Percentiles rank a stretch among this genome's conserved stretches.
phyloP scores from a whole-genome alignment of 1,140 invertebrate genomes.

The Lordiphosa stackelbergi region DNA sequence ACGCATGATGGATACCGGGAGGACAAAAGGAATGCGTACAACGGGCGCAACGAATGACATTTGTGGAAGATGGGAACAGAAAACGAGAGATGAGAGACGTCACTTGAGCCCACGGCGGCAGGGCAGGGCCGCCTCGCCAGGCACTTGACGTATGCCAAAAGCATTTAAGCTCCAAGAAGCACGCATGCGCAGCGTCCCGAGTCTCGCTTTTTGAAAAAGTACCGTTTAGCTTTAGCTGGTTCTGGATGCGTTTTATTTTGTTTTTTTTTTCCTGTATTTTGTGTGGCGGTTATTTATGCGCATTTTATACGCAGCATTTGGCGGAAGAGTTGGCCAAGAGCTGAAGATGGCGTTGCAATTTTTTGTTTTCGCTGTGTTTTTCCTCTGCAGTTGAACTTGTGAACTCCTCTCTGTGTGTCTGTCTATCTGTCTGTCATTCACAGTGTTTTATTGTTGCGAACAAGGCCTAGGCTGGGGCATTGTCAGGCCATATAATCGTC shows the following conservation, averaged over 20 bases:
- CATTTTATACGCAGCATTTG: conserved; percentile 59
- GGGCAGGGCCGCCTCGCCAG: conserved; percentile 24
- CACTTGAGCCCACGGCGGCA: background rate
- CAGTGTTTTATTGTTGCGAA: conserved; percentile 42
- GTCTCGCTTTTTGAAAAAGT: conserved; percentile 20
- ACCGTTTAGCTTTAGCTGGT: conserved; percentile 31
- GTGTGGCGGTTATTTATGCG: conserved; percentile 48
- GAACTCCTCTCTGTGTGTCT: conserved; percentile 25
- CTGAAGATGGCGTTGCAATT: conserved; percentile 24
- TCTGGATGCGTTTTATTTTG: conserved; percentile 15
- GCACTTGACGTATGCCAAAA: conserved; percentile 64
- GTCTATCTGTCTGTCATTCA: conserved; percentile 39
- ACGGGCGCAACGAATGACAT: conserved; percentile 47
- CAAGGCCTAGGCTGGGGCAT: conserved; percentile 2
- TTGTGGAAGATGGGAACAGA: conserved; percentile 13
- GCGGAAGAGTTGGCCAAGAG: conserved; percentile 24
- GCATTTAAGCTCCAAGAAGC: conserved; percentile 53
- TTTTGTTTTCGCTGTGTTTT: conserved; percentile 1
- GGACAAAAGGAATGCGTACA: conserved; percentile 45
- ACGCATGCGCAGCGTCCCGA: conserved; percentile 47
- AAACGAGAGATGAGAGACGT: conserved; percentile 32
- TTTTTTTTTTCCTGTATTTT: conserved; percentile 6
- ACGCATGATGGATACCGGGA: conserved; percentile 1
- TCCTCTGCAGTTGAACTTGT: conserved; percentile 44
- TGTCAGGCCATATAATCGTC: conserved; percentile 46